These are phyloP conservation scores for Mya arenaria DNA, from an alignment of 1,140 invertebrate species.

Conservation along the genomic window DNA sequence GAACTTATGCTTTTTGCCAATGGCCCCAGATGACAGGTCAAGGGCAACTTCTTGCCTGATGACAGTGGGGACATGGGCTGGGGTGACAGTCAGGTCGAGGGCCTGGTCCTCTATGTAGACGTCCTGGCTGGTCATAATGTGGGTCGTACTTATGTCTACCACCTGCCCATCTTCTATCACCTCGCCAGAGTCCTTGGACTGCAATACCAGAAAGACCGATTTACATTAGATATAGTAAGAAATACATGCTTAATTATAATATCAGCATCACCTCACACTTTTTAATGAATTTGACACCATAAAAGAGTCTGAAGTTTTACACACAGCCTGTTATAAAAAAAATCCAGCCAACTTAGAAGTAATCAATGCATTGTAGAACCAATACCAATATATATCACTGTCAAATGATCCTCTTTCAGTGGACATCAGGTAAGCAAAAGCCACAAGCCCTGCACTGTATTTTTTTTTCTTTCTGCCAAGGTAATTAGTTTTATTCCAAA, in stretches of 20 bases:
- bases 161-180: constrained; percentile 56
- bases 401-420: too few species aligned
- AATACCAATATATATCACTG: too few species aligned
- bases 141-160: constrained; percentile 37
- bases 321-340: too few species aligned
- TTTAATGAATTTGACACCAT: neutral
- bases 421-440: too few species aligned
- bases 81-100: constrained; percentile 29
- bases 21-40: constrained; percentile 11
- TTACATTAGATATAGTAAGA: neutral
- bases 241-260: too few species aligned
- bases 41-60: constrained; percentile 29
- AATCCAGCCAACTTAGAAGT: too few species aligned
- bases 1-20: constrained; percentile 9
- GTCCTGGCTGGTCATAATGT: constrained; percentile 45
- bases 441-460: too few species aligned
- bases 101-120: constrained; percentile 47
- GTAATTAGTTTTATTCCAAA: too few species aligned
- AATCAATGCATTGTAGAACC: too few species aligned
- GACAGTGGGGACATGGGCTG: neutral
- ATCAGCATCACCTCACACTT: too few species aligned
- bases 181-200: constrained; percentile 27
- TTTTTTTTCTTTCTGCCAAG: too few species aligned
- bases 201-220: neutral
- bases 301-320: neutral